These are phyloP conservation scores for Lasioglossum baleicum DNA, from an alignment of 1,140 invertebrate genomes.

Conservation along the genomic window DNA sequence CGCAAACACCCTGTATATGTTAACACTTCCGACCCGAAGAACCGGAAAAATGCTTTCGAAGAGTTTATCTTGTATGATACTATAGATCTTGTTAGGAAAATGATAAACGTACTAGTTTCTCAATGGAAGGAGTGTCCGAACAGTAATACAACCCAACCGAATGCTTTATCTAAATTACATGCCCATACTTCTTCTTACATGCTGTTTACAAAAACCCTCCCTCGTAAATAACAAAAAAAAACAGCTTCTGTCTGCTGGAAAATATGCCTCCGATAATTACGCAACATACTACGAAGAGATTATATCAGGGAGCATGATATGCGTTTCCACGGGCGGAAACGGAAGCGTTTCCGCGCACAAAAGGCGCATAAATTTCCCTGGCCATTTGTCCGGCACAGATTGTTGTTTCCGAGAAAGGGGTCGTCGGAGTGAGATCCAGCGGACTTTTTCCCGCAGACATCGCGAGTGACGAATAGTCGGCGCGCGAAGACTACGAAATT, in stretches of 20 bases:
- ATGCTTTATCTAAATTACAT: too few relatives aligned
- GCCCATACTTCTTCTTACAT: too few relatives aligned
- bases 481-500: not conserved
- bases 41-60: too few relatives aligned
- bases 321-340: not conserved
- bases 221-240: not conserved
- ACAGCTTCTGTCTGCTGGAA: not conserved
- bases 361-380: slow-evolving; percentile 26
- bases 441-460: slow-evolving; percentile 17
- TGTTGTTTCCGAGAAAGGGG: slow-evolving; percentile 39
- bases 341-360: slow-evolving; percentile 33
- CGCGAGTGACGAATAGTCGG: slow-evolving; percentile 46
- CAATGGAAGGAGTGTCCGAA: too few relatives aligned
- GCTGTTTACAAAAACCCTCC: too few relatives aligned
- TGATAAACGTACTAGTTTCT: too few relatives aligned
- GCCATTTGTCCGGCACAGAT: slow-evolving; percentile 34
- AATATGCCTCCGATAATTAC: not conserved
- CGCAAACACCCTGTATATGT: too few relatives aligned
- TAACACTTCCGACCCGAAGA: too few relatives aligned
- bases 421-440: slow-evolving; percentile 22
- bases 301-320: not conserved
- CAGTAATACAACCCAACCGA: too few relatives aligned
- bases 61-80: too few relatives aligned
- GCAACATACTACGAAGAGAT: not conserved
- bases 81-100: too few relatives aligned